A percentile compares a stretch with the other conserved stretches of the same genome.
phyloP scores from a whole-genome alignment of 1,140 invertebrate species.

The Ectropis grisescens region DNA sequence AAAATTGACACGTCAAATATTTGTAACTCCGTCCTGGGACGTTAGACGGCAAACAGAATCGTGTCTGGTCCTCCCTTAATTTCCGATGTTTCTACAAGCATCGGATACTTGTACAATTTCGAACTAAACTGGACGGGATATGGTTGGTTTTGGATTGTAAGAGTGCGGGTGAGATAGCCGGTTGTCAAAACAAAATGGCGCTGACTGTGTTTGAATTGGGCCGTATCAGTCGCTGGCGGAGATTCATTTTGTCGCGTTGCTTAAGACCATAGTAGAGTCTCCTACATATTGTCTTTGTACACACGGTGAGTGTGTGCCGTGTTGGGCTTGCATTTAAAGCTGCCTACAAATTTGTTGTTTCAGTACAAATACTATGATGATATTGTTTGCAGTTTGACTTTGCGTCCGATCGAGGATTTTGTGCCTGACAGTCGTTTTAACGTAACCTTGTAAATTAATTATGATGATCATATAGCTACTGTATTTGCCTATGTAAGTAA shows the following conservation, averaged over 20 bases:
- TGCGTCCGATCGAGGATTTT: slow-evolving; percentile 61
- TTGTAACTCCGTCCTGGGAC: slow-evolving; percentile 68
- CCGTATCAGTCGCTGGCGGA: slow-evolving; percentile 66
- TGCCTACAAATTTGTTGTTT: slow-evolving; percentile 68
- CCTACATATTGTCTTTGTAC: slow-evolving; percentile 65
- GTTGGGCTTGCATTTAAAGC: slow-evolving; percentile 64
- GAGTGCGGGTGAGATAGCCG: slow-evolving; percentile 33
- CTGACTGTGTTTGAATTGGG: slow-evolving; percentile 66
- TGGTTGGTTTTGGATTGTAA: slow-evolving; percentile 30
- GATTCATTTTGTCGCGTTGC: slow-evolving; percentile 69
- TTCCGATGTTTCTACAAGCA: slow-evolving; percentile 58
- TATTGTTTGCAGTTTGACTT: slow-evolving; percentile 66
- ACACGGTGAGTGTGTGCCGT: slow-evolving; percentile 60
- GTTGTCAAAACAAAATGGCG: slow-evolving; percentile 68
- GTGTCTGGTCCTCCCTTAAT: slow-evolving; percentile 68
- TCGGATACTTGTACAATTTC: slow-evolving; percentile 18
- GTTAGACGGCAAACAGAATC: slow-evolving; percentile 67
- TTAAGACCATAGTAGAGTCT: slow-evolving; percentile 62
- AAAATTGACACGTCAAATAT: slow-evolving; percentile 71
- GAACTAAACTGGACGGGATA: slow-evolving; percentile 22
- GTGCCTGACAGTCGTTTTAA: slow-evolving; percentile 31
- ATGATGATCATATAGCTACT: slow-evolving; percentile 21
- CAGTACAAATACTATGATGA: slow-evolving; percentile 64
- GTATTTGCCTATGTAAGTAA: too few relatives aligned
- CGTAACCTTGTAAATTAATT: slow-evolving; percentile 53